Evolutionary conservation across 2,888 invertebrate species (phyloP).

Genomic region (Oscheius sp.): DNA sequence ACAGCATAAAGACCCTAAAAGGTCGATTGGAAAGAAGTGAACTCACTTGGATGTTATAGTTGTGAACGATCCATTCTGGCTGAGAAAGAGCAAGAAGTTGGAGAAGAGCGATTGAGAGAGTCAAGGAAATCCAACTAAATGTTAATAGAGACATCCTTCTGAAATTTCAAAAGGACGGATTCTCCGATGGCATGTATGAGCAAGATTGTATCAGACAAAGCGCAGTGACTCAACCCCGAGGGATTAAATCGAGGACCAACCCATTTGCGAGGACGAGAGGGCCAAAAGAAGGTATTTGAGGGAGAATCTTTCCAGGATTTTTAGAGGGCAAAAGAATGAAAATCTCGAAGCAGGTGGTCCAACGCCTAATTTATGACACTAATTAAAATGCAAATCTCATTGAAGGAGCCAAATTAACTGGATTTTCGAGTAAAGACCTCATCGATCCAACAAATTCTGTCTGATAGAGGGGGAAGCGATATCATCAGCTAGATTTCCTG

Average conservation of each 20-base stretch:
- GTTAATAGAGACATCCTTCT: slow-evolving; percentile 27
- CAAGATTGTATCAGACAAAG: slow-evolving; percentile 28
- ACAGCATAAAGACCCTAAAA: slow-evolving; percentile 24
- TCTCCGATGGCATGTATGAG: slow-evolving; percentile 7
- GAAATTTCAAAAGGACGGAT: neutral
- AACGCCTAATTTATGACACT: neutral
- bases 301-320: neutral
- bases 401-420: neutral
- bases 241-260: slow-evolving; percentile 25
- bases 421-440: too few relatives aligned
- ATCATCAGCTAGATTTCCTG: too few relatives aligned
- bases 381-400: neutral
- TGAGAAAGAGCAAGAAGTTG: slow-evolving; percentile 25
- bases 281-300: neutral
- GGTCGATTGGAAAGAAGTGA: neutral
- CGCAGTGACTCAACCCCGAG: slow-evolving; percentile 25
- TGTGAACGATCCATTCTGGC: slow-evolving; percentile 31
- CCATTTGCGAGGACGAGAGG: slow-evolving; percentile 1
- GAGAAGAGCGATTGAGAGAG: slow-evolving; percentile 20
- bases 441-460: too few relatives aligned
- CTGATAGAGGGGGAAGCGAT: too few relatives aligned
- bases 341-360: too few relatives aligned
- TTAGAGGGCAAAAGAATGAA: too few relatives aligned
- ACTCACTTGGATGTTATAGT: slow-evolving; percentile 26
- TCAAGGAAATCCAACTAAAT: slow-evolving; percentile 19